A percentile compares a stretch with the other conserved stretches of the same genome.
Conservation (phyloP, 2,113 vertebrate genomes). For the Salvelinus alpinus region DNA sequence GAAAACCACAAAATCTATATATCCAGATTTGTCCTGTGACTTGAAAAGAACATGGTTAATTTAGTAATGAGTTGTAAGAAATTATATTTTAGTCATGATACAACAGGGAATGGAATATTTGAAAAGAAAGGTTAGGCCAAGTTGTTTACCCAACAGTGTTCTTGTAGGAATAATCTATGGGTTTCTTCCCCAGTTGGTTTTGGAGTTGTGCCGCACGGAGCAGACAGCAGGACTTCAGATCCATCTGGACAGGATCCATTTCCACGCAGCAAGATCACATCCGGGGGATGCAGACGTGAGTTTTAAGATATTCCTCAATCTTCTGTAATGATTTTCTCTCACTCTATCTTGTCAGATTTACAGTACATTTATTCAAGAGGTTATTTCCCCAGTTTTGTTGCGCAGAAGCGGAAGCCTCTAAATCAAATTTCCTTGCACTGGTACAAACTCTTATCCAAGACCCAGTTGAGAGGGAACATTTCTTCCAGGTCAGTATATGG, state of each 20-base stretch:
- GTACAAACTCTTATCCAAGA: slow-evolving; percentile 72
- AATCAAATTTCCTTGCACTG: slow-evolving; percentile 66
- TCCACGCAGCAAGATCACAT: slow-evolving; percentile 30
- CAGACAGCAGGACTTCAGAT: slow-evolving; percentile 39
- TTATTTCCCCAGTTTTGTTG: slow-evolving; percentile 27
- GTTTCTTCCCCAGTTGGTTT: slow-evolving; percentile 52
- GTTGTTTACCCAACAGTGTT: background rate
- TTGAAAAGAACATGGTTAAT: too few relatives aligned
- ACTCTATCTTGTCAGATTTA: too few relatives aligned
- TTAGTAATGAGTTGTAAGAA: too few relatives aligned
- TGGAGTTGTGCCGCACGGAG: slow-evolving; percentile 67
- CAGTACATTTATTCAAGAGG: too few relatives aligned
- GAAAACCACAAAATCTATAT: too few relatives aligned
- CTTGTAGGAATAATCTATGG: background rate
- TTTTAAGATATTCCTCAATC: background rate
- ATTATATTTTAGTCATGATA: too few relatives aligned
- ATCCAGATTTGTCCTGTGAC: too few relatives aligned
- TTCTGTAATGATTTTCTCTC: too few relatives aligned
- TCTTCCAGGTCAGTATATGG: slow-evolving; percentile 68
- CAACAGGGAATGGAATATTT: background rate
- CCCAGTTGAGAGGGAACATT: slow-evolving; percentile 67
- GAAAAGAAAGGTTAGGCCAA: background rate
- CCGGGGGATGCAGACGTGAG: slow-evolving; percentile 19
- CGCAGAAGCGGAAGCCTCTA: slow-evolving; percentile 60
- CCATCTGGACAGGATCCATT: slow-evolving; percentile 53